A percentile compares a stretch with the other conserved stretches of the same genome.
Evolutionary conservation across 2,113 vertebrate genomes (phyloP).

Genomic region (Corynorhinus townsendii): DNA sequence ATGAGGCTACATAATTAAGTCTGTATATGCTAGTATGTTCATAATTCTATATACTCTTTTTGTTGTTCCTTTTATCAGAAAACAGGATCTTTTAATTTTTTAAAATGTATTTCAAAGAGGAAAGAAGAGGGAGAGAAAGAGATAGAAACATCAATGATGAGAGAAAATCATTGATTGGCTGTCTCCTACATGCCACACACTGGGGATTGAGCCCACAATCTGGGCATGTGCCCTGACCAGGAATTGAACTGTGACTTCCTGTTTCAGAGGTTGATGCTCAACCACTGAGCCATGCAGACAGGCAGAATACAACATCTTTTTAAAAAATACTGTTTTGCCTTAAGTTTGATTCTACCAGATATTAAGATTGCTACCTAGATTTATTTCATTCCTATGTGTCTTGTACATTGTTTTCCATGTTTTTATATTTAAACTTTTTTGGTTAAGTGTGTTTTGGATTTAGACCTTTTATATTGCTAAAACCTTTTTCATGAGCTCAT

Average conservation of each 20-base stretch:
- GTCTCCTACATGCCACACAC: no score
- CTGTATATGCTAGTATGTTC: not conserved
- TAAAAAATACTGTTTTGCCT: not conserved
- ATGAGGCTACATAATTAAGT: not conserved
- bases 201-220: no score
- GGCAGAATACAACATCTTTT: not conserved
- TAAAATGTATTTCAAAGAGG: no score
- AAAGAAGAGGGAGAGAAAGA: no score
- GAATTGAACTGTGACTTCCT: no score
- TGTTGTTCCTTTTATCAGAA: not conserved
- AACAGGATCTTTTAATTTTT: not conserved
- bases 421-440: conserved; percentile 10
- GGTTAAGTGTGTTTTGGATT: not conserved
- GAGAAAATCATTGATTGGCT: no score
- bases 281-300: no score
- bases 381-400: not conserved
- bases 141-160: no score
- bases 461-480: not conserved
- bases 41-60: not conserved
- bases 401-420: not conserved
- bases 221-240: no score
- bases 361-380: not conserved
- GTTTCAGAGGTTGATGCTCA: no score
- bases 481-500: not conserved
- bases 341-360: not conserved